These are phyloP conservation scores for Albula goreensis DNA, from an alignment of 2,113 vertebrate genomes.

Conservation along the genomic window DNA sequence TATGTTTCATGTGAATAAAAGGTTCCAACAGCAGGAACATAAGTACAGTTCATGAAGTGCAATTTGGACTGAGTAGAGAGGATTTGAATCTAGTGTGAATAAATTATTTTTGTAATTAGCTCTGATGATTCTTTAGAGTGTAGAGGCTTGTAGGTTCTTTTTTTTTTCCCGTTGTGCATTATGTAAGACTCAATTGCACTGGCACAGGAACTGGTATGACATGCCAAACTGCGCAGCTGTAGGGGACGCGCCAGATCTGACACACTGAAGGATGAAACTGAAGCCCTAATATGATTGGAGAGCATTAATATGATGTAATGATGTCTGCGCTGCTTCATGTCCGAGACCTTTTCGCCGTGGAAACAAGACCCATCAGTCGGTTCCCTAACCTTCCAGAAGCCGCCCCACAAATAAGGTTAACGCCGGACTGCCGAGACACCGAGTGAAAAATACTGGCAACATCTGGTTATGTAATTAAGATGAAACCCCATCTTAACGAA, in stretches of 20 bases:
- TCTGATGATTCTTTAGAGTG: not conserved
- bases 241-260: not conserved
- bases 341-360: constrained; percentile 33
- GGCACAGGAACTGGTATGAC: not conserved
- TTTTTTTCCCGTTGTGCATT: not conserved
- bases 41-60: too few species aligned
- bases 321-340: constrained; percentile 54
- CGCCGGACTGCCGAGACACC: constrained; percentile 19
- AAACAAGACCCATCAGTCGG: constrained; percentile 48
- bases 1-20: too few species aligned
- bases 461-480: constrained; percentile 45
- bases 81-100: too few species aligned
- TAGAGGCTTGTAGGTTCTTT: not conserved
- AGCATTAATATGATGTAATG: constrained; percentile 65
- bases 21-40: too few species aligned
- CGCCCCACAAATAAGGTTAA: constrained; percentile 48
- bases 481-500: constrained; percentile 51
- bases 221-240: not conserved
- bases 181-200: not conserved
- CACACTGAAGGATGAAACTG: constrained; percentile 35
- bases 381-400: constrained; percentile 42
- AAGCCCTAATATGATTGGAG: constrained; percentile 58
- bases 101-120: not conserved
- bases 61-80: too few species aligned
- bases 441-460: constrained; percentile 46